These are phyloP conservation scores for Zenarchopterus dispar DNA, from an alignment of 2,797 vertebrate genomes.

Conservation along the genomic window DNA sequence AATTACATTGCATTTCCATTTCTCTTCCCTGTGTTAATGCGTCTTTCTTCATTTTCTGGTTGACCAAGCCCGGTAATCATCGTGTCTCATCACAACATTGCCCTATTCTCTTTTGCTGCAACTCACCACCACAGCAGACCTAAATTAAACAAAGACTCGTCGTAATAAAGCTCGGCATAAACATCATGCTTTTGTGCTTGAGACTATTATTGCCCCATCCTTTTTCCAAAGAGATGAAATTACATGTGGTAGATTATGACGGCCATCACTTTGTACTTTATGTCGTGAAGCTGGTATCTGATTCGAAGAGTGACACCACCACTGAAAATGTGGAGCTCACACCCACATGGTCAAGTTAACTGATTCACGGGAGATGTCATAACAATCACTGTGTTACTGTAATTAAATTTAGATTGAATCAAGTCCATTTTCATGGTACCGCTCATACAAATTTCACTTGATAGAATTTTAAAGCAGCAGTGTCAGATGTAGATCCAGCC, in stretches of 20 bases:
- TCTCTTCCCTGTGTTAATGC: slow-evolving; percentile 77
- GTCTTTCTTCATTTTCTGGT: slow-evolving; percentile 84
- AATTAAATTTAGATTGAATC: slow-evolving; percentile 76
- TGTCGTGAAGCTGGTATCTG: slow-evolving; percentile 55
- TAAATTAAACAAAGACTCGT: slow-evolving; percentile 83
- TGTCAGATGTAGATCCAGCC: slow-evolving; percentile 66
- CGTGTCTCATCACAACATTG: slow-evolving; percentile 76
- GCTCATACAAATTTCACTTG: slow-evolving; percentile 64
- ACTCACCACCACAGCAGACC: slow-evolving; percentile 65
- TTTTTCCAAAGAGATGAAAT: slow-evolving; percentile 65
- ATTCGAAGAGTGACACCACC: slow-evolving; percentile 48
- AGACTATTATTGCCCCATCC: slow-evolving; percentile 69
- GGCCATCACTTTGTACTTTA: slow-evolving; percentile 66
- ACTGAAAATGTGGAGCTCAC: slow-evolving; percentile 45
- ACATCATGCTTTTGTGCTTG: slow-evolving; percentile 74
- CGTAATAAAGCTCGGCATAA: slow-evolving; percentile 77
- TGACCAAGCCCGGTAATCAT: slow-evolving; percentile 80
- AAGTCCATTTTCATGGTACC: slow-evolving; percentile 66
- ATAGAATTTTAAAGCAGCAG: slow-evolving; percentile 64
- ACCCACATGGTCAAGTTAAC: slow-evolving; percentile 64
- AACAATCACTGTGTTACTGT: slow-evolving; percentile 65
- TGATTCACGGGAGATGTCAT: slow-evolving; percentile 67
- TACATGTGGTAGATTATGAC: slow-evolving; percentile 64
- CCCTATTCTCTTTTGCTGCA: slow-evolving; percentile 60
- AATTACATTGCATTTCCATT: slow-evolving; percentile 74